Evolutionary conservation across 1,140 invertebrate genomes (phyloP).

Genomic region (Eciton burchellii): DNA sequence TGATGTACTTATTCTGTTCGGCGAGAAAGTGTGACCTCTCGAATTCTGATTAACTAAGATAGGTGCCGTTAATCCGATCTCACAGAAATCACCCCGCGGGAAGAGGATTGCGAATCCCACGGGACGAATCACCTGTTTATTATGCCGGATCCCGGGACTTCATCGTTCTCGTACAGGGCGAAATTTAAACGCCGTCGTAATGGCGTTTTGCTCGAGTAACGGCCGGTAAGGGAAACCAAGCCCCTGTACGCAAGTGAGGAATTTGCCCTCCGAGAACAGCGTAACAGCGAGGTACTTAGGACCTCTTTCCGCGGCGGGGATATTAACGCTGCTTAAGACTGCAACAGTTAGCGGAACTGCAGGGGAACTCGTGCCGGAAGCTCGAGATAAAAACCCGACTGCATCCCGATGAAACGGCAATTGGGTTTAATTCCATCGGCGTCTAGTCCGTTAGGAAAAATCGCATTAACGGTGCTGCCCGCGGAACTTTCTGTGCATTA

Average conservation of each 20-base stretch:
- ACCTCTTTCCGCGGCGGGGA: constrained; percentile 48
- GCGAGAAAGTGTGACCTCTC: background rate
- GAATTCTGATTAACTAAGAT: constrained; percentile 52
- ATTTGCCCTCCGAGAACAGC: constrained; percentile 38
- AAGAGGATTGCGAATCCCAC: constrained; percentile 8
- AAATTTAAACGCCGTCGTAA: constrained; percentile 55
- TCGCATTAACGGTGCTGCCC: background rate
- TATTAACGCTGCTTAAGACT: constrained; percentile 60
- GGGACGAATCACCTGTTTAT: constrained; percentile 50
- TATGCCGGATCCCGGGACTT: constrained; percentile 50
- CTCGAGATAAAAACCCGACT: constrained; percentile 11
- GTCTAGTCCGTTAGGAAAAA: constrained; percentile 28
- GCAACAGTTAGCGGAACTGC: constrained; percentile 8
- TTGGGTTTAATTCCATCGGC: constrained; percentile 15
- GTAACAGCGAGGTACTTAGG: constrained; percentile 49
- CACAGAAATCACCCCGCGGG: constrained; percentile 37
- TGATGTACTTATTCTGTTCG: background rate
- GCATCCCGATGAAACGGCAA: constrained; percentile 13
- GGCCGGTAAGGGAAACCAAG: constrained; percentile 39
- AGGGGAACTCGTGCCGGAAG: constrained; percentile 1
- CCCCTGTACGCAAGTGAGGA: constrained; percentile 34
- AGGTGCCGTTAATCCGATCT: constrained; percentile 38
- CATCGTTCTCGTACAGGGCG: constrained; percentile 35
- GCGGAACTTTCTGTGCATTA: background rate
- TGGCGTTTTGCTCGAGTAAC: constrained; percentile 23